These are phyloP conservation scores for Drosophila mimica DNA, from an alignment of 2,888 invertebrate genomes.

Conservation along the genomic window DNA sequence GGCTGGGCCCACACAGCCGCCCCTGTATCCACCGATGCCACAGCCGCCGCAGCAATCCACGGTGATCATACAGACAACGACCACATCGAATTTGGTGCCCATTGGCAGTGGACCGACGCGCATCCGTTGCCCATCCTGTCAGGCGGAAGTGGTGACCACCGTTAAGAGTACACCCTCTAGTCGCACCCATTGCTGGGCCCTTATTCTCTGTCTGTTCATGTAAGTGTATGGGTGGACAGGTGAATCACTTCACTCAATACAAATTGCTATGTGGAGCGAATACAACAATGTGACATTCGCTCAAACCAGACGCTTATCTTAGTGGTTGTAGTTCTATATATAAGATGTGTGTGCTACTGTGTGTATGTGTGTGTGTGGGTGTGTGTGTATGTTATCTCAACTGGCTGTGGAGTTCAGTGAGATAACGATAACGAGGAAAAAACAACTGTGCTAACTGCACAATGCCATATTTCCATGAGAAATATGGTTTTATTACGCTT, in stretches of 20 bases:
- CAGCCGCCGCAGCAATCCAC: conserved; percentile 66
- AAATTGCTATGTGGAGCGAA: conserved; percentile 3
- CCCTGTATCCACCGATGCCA: conserved; percentile 60
- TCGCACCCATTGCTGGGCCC: conserved; percentile 82
- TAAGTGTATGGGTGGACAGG: conserved; percentile 55
- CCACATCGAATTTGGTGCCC: conserved; percentile 65
- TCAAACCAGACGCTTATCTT: conserved; percentile 46
- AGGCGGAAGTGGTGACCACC: conserved; percentile 85
- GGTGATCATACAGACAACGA: conserved; percentile 80
- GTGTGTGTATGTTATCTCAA: conserved; percentile 52
- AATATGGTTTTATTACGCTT: conserved; percentile 5
- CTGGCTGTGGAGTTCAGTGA: conserved; percentile 45
- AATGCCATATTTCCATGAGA: conserved; percentile 22
- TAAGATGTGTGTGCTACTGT: background rate
- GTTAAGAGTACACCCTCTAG: conserved; percentile 82
- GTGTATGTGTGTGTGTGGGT: background rate
- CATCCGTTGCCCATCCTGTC: conserved; percentile 86
- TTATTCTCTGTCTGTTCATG: conserved; percentile 80
- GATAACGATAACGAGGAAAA: conserved; percentile 39
- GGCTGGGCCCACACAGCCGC: conserved; percentile 70
- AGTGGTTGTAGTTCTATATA: conserved; percentile 14
- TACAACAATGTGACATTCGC: conserved; percentile 17
- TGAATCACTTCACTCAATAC: conserved; percentile 10
- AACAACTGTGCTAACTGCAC: conserved; percentile 21
- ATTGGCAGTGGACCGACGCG: conserved; percentile 74